Base-by-base conservation (phyloP, 2,888 invertebrate species). In the Watsonalla binaria region DNA sequence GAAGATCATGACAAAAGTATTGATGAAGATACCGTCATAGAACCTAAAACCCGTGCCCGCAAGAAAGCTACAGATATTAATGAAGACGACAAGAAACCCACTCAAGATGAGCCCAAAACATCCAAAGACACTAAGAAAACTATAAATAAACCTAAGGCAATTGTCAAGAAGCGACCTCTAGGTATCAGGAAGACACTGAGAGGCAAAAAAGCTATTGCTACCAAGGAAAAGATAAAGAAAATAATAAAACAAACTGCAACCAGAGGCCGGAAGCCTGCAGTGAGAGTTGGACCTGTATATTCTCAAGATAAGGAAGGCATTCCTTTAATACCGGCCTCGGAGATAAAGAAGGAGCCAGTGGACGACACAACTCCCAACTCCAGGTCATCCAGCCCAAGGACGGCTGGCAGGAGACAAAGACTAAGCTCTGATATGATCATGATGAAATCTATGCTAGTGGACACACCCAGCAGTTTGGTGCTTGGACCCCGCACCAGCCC, bases 401-500 rank as follows among this genome's bases (percentile, higher is more conserved):
- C 88, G 53, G 85, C 86, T 51, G 86, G 86, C 2, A 74, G 86
- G 52, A 82, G 86, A 63, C 82, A 74, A 54, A 80, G 91, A 70
- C 78, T 90, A 11, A 87, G 84, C 62, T 90, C 91, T 53, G 91
- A 91, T 58, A 79, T 90, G 78, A 71, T 80, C 53, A 86, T 90
- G 84, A 86, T 90, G 87, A 91, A 90, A 69, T 84, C 84, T 51
- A 76, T 88, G 54, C 80, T 90, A 51, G 78, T 79, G 42, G 91
- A 91, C 62, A 72, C 86, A 37, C 80, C 90, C 11, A 78, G 74
- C 53, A 83, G 72, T 53, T 66, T 90, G 47, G 82, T 90, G 39
- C 68, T 86, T 14, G 90, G 90, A 0, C 80, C 90, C 42, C 78
- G 90, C 13, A 90, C 90, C 56, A 93, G 92, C 70, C 93, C 93